phyloP scores from a whole-genome alignment of 2,113 vertebrate species.

The Cromileptes altivelis region DNA sequence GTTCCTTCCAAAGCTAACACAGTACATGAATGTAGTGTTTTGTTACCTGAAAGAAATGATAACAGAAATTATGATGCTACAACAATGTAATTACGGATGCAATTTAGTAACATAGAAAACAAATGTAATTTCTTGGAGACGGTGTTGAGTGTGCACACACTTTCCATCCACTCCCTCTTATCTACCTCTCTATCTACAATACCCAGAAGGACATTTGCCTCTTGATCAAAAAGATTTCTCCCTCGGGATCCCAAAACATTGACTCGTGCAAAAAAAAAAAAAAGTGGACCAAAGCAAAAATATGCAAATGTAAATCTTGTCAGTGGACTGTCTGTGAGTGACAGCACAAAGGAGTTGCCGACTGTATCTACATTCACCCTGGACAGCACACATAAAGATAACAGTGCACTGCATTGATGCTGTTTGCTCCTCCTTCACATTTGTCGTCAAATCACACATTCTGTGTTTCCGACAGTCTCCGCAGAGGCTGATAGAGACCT shows the following conservation, averaged over 20 bases:
- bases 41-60: no score
- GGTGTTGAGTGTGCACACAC: no score
- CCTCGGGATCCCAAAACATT: constrained; percentile 3
- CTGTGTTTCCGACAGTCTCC: constrained; percentile 1
- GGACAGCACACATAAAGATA: constrained; percentile 30
- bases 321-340: constrained; percentile 33
- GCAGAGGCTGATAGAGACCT: constrained; percentile 35
- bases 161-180: neutral
- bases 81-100: no score
- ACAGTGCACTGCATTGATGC: neutral
- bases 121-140: no score
- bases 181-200: constrained; percentile 18
- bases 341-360: constrained; percentile 29
- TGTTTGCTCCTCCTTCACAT: constrained; percentile 7
- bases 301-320: constrained; percentile 38
- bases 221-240: constrained; percentile 15
- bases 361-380: constrained; percentile 15
- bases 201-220: constrained; percentile 35
- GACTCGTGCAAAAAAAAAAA: constrained; percentile 13
- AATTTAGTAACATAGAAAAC: no score
- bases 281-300: constrained; percentile 33
- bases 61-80: no score
- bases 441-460: constrained; percentile 39
- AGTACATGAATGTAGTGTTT: no score
- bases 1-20: no score